phyloP scores from a whole-genome alignment of 2,888 invertebrate species.

The Sarcophaga subvicina region DNA sequence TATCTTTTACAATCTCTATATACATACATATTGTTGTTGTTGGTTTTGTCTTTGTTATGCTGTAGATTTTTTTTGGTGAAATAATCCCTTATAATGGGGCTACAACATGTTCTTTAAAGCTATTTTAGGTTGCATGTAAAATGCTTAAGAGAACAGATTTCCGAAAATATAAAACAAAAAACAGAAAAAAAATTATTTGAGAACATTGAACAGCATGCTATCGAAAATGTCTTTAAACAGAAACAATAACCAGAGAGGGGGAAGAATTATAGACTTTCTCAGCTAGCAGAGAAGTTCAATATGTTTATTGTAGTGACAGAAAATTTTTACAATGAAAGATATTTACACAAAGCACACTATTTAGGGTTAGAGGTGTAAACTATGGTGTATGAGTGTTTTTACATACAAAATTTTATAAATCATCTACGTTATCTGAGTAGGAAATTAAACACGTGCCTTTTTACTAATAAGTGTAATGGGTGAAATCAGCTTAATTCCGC shows the following conservation, averaged over 20 bases:
- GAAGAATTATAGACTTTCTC: not conserved
- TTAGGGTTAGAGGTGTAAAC: no score
- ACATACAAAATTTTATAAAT: no score
- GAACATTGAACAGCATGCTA: conserved; percentile 24
- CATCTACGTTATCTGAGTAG: no score
- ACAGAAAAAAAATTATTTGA: not conserved
- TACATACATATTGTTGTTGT: not conserved
- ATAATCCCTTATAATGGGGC: conserved; percentile 42
- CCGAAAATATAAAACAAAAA: conserved; percentile 8
- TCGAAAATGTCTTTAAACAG: not conserved
- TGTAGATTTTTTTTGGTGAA: not conserved
- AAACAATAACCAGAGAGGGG: not conserved
- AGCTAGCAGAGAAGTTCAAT: no score
- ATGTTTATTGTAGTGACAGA: no score
- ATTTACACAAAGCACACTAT: no score
- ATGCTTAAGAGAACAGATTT: conserved; percentile 11
- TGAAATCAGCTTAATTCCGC: no score
- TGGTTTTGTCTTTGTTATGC: not conserved
- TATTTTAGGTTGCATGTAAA: conserved; percentile 7
- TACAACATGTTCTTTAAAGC: conserved; percentile 22
- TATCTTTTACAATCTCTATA: conserved; percentile 4
- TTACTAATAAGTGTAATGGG: no score
- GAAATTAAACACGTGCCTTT: no score
- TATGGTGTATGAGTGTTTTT: no score
- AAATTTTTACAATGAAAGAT: no score